phyloP scores from a whole-genome alignment of 2,113 vertebrate genomes.

The Amphiprion percula region DNA sequence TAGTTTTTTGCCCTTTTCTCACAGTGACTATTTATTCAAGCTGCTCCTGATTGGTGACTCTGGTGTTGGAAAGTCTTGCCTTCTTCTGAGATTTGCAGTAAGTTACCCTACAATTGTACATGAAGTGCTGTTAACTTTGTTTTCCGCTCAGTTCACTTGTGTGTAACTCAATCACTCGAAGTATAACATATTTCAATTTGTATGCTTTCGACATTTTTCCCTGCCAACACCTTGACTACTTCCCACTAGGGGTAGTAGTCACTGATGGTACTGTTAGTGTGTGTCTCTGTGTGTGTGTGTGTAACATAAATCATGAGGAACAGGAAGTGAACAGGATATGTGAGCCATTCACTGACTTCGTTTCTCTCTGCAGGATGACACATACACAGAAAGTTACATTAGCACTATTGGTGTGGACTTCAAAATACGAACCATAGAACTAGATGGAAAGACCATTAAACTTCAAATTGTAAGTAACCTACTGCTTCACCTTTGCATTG shows the following conservation, averaged over 20 bases:
- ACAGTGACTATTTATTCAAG: slow-evolving; percentile 99
- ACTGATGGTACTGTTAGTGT: too few species aligned
- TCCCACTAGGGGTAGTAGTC: too few species aligned
- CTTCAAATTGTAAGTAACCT: slow-evolving; percentile 97
- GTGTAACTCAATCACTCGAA: too few species aligned
- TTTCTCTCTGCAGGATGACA: slow-evolving; percentile 92
- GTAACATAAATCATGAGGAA: too few species aligned
- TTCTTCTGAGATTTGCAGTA: slow-evolving; percentile 99
- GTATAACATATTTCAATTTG: too few species aligned
- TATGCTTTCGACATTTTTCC: too few species aligned
- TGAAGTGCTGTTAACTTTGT: background rate
- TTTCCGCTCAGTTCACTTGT: too few species aligned
- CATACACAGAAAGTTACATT: slow-evolving; percentile 99
- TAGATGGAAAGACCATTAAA: slow-evolving; percentile 99
- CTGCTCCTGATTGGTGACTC: slow-evolving; percentile 99
- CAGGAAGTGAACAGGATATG: too few species aligned
- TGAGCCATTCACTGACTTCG: too few species aligned
- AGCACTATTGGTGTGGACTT: slow-evolving; percentile 99
- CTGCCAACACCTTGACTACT: background rate
- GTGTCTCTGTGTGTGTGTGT: too few species aligned
- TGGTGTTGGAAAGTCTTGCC: slow-evolving; percentile 99
- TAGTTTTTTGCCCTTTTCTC: slow-evolving; percentile 67
- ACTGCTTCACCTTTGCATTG: too few species aligned
- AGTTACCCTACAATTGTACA: slow-evolving; percentile 76
- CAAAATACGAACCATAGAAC: slow-evolving; percentile 99